Evolutionary conservation across 1,140 invertebrate genomes (phyloP).

Genomic region (Drosophila parabipectinata): DNA sequence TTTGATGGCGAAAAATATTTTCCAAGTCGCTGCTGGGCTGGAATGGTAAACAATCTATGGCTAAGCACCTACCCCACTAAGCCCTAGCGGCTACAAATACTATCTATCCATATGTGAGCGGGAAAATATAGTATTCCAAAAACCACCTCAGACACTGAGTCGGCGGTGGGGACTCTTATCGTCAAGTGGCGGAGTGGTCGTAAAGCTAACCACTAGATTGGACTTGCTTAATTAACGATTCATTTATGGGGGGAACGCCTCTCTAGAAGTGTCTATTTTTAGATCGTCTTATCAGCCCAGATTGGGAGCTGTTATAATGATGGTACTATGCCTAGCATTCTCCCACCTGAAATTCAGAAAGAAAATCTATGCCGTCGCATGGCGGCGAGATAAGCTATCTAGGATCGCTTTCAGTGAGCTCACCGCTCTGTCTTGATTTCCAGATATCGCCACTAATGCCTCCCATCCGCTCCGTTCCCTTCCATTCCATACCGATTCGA

Average conservation of each 20-base stretch:
- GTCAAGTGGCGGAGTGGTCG: slow-evolving; percentile 22
- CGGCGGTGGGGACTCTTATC: slow-evolving; percentile 27
- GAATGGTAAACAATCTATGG: neutral
- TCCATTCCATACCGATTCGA: slow-evolving; percentile 22
- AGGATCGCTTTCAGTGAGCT: slow-evolving; percentile 36
- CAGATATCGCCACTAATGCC: slow-evolving; percentile 22
- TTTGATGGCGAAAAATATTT: slow-evolving; percentile 39
- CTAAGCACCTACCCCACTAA: slow-evolving; percentile 28
- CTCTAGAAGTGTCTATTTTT: slow-evolving; percentile 23
- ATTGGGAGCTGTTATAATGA: slow-evolving; percentile 5
- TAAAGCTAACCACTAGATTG: slow-evolving; percentile 34
- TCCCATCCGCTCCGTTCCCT: slow-evolving; percentile 13
- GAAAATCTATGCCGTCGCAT: slow-evolving; percentile 28
- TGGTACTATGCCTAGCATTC: slow-evolving; percentile 1
- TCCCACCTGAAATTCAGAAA: slow-evolving; percentile 16
- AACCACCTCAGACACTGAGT: slow-evolving; percentile 26
- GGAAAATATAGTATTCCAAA: slow-evolving; percentile 8
- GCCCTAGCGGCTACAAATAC: neutral
- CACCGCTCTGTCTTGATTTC: slow-evolving; percentile 43
- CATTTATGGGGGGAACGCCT: slow-evolving; percentile 35
- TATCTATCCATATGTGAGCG: slow-evolving; percentile 13
- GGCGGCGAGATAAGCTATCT: slow-evolving; percentile 30
- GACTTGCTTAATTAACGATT: slow-evolving; percentile 35
- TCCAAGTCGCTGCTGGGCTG: neutral
- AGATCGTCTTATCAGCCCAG: slow-evolving; percentile 21